These are phyloP conservation scores for Meda fulgida DNA, from an alignment of 2,797 vertebrate genomes.

Conservation along the genomic window DNA sequence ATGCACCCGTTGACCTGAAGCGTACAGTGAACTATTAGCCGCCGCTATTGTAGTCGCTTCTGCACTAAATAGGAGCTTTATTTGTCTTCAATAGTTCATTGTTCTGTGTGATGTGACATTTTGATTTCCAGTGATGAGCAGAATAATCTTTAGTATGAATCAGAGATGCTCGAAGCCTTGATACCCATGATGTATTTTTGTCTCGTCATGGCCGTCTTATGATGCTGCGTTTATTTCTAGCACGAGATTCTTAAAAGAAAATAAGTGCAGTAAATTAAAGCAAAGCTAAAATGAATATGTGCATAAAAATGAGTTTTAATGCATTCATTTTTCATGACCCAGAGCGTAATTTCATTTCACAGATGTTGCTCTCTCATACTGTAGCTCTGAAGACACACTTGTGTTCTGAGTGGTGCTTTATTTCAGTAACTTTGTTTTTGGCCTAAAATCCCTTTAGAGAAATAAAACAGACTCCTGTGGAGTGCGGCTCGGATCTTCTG, in stretches of 20 bases:
- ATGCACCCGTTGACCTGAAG: neutral
- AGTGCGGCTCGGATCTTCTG: neutral
- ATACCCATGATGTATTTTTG: neutral
- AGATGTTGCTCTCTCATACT: neutral
- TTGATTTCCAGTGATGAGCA: constrained; percentile 16
- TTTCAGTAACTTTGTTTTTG: neutral
- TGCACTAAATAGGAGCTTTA: constrained; percentile 4
- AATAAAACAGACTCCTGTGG: neutral
- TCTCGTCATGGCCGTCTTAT: neutral
- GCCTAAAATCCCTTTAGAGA: neutral
- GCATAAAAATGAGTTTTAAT: neutral
- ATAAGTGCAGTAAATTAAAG: neutral
- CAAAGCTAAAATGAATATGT: neutral
- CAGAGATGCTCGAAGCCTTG: neutral
- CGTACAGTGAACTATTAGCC: neutral
- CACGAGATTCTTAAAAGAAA: neutral
- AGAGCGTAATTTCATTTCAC: neutral
- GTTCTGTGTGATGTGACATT: constrained; percentile 25
- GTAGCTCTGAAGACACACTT: neutral
- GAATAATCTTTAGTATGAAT: neutral
- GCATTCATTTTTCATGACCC: neutral
- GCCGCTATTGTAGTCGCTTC: neutral
- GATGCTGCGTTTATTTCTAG: neutral
- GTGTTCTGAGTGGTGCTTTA: neutral
- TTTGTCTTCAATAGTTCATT: constrained; percentile 26